Percentiles rank a stretch among this genome's conserved stretches.
Evolutionary conservation across 2,888 invertebrate species (phyloP).

Genomic region (Linnaemya tessellans): DNA sequence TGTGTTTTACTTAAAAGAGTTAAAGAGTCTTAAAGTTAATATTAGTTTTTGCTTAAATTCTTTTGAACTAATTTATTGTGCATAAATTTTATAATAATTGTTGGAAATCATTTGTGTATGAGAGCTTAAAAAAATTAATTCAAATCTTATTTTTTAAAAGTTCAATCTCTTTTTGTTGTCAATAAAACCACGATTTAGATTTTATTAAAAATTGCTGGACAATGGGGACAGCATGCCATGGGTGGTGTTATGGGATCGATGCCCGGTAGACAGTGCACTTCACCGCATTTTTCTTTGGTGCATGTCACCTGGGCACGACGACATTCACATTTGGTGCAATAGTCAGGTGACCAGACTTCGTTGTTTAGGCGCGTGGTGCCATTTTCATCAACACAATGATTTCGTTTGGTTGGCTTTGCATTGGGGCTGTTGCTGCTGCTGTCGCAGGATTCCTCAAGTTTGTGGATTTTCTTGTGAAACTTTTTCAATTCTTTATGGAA

Average conservation of each 20-base stretch:
- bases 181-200: conserved; percentile 48
- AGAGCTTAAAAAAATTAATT: conserved; percentile 51
- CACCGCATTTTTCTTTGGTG: conserved; percentile 83
- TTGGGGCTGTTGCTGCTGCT: conserved; percentile 9
- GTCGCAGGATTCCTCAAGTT: conserved; percentile 81
- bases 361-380: conserved; percentile 83
- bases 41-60: conserved; percentile 40
- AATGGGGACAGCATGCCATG: conserved; percentile 83
- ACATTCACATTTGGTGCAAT: conserved; percentile 84
- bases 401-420: conserved; percentile 76
- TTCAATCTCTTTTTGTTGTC: conserved; percentile 55
- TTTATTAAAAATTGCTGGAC: conserved; percentile 73
- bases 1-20: conserved; percentile 39
- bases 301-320: conserved; percentile 84
- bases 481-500: conserved; percentile 85
- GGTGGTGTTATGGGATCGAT: conserved; percentile 80
- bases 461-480: conserved; percentile 84
- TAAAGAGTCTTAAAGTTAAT: conserved; percentile 38
- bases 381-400: conserved; percentile 82
- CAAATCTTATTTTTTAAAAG: conserved; percentile 32
- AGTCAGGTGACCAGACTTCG: conserved; percentile 84
- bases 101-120: conserved; percentile 42
- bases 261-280: conserved; percentile 80
- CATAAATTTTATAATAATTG: conserved; percentile 56
- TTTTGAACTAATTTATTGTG: conserved; percentile 69